These are phyloP conservation scores for Cyprinus carpio DNA, from an alignment of 2,113 vertebrate genomes.

Conservation along the genomic window DNA sequence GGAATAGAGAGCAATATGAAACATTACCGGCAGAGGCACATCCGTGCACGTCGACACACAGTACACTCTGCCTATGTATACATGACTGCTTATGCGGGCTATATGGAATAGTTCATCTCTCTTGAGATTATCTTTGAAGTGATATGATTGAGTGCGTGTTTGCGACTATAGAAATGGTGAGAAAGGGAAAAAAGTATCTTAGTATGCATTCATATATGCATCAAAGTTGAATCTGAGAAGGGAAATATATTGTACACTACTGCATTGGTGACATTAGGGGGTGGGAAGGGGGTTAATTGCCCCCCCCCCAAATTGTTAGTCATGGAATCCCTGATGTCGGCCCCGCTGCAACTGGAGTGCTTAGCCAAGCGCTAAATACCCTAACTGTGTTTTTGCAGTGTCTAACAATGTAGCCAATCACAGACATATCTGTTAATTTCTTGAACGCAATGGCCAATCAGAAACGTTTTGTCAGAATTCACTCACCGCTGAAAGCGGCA, in stretches of 20 bases:
- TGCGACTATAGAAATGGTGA: background rate
- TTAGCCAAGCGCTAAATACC: too few species aligned
- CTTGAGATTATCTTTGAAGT: slow-evolving; percentile 27
- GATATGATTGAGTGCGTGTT: slow-evolving; percentile 35
- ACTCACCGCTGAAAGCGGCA: too few species aligned
- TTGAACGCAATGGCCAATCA: too few species aligned
- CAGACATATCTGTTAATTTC: too few species aligned
- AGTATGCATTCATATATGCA: background rate
- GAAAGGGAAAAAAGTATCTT: background rate
- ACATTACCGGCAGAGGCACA: slow-evolving; percentile 9
- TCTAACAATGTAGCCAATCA: too few species aligned
- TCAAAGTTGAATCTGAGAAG: background rate
- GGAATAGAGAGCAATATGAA: slow-evolving; percentile 37
- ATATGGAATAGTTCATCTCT: background rate
- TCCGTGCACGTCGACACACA: background rate
- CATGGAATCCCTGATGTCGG: too few species aligned
- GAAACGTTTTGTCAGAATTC: too few species aligned
- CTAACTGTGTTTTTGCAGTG: too few species aligned
- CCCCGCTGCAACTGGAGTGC: too few species aligned
- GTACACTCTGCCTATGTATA: slow-evolving; percentile 4
- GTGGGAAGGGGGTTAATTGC: too few species aligned
- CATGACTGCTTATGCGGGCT: slow-evolving; percentile 4
- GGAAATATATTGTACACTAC: background rate
- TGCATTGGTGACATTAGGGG: too few species aligned
- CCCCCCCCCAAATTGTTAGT: too few species aligned